Percentiles rank a stretch among this genome's conserved stretches.
Evolutionary conservation across 2,888 invertebrate species (phyloP).

Genomic region (Pachymerium ferrugineum): DNA sequence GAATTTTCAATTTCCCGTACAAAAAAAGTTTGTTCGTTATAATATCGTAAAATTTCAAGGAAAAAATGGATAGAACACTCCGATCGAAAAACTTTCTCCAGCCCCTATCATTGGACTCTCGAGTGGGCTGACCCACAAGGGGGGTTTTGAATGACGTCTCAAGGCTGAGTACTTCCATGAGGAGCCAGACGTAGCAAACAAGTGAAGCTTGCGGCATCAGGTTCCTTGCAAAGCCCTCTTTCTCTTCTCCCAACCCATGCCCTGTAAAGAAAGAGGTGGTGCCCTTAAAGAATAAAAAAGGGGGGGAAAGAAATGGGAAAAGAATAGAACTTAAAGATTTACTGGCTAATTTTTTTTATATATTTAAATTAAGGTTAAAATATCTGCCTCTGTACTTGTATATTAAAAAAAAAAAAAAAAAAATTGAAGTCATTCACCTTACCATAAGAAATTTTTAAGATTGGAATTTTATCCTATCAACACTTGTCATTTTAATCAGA

Average conservation of each 20-base stretch:
- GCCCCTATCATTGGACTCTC: slow-evolving; percentile 8
- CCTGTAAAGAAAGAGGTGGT: not conserved
- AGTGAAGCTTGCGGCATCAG: slow-evolving; percentile 8
- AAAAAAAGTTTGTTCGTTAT: not conserved
- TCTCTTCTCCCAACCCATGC: not conserved
- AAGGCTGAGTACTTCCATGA: not conserved
- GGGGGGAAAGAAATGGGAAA: too few species aligned
- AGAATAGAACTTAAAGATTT: too few species aligned
- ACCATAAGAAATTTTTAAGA: too few species aligned
- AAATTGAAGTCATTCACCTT: not conserved
- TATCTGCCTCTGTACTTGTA: too few species aligned
- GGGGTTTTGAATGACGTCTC: slow-evolving; percentile 7
- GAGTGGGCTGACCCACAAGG: not conserved
- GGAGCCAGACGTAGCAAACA: not conserved
- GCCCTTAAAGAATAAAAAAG: too few species aligned
- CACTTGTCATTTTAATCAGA: not conserved
- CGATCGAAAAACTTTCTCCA: not conserved
- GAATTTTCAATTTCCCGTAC: not conserved
- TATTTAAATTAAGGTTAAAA: not conserved
- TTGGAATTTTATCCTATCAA: too few species aligned
- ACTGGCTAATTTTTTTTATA: not conserved
- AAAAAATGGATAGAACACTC: not conserved
- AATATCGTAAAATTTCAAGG: too few species aligned
- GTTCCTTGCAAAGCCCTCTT: not conserved
- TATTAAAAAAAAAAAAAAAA: not conserved